Evolutionary conservation across 2,113 vertebrate species (phyloP), one percentile per base, ranked within the genome.

Genomic region (Opisthocomus hoazin): DNA sequence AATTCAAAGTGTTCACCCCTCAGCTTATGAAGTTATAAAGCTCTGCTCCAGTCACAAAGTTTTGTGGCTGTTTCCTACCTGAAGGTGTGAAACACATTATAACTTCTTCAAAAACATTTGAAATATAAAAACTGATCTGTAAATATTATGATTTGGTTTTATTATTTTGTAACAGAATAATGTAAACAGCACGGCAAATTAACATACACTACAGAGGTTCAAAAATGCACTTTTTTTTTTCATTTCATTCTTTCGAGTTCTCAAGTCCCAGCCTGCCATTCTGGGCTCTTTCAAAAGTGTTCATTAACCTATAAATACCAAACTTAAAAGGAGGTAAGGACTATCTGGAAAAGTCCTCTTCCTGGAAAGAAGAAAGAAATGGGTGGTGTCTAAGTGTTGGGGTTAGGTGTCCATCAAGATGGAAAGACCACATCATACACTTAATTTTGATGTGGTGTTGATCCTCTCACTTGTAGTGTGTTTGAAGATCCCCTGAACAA

Each of bases 121-220:
- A 92, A 95, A 91, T 86, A 64, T 75, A 71, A 90, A 83, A 56
- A 46, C 53, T 68, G 19, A 83, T 87, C 57, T 70, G 23, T 95
- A 89, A 95, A 86, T 56, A 86, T 58, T 94, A 76, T 86, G 24
- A 84, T 86, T 95, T 92, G 8, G n/a, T 92, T 94, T 94, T 91
- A 88, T 75, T 95, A 90, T 87, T 95, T 94, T 84, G 50, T 39
- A 83, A 32, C 73, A 91, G 70, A 89, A 58, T 89, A 83, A 60
- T 93, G 70, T 68, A 57, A 93, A 64, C 27, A 85, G 32, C 68
- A 63, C 32, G 82, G 84, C 32, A 97, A 96, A 89, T 89, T 85
- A 92, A 51, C 77, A 87, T 68, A 27, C 7, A 84, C 10, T 57
- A 71, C 9, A 76, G 45, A 71, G 18, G 30, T 48, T 77, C 2